Evolutionary conservation across 1,140 invertebrate genomes (phyloP), one percentile per base, ranked within the genome.

Genomic region (Amphibalanus amphitrite): DNA sequence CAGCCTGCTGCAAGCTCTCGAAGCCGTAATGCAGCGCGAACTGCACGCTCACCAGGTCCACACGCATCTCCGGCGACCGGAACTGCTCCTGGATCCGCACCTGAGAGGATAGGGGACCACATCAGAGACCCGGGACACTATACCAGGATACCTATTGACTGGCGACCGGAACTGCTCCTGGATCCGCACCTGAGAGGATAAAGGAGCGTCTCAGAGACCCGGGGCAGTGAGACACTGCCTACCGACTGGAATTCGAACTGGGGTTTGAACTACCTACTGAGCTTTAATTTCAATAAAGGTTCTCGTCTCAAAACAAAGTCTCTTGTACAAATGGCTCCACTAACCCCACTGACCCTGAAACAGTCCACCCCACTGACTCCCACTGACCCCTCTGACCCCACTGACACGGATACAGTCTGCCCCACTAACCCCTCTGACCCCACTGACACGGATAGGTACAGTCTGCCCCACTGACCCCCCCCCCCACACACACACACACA

Each of bases 11-110:
- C 71, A 94, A 80, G 70, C 89, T 91, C 81, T 98, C 94, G 84
- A 99, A 99, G 77, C 90, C 90, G 77, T 98, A 99, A 81, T 94
- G 92, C 77, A 99, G 90, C 28, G 95, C 90, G 86, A 99, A 99
- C 81, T 99, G 97, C 80, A 94, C 97, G 77, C 92, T 97, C 0
- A 93, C 90, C 6, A 99, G 76, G 80, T 99, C 92, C 77, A 99
- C 85, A 76, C 87, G 83, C 25, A 89, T 85, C 59, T 87, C 87
- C 8, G 87, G 84, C 80, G 93, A 87, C 75, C 84, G 82, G 77
- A 88, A 93, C 72, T 83, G 83, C 75, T 85, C 86, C 70, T 87
- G 84, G 0, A 96, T 80, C 29, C 86, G 85, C 28, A 80, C 81
- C 87, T 88, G 78, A 71, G n/a, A n/a, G n/a, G n/a, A n/a, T n/a